A percentile compares a stretch with the other conserved stretches of the same genome.
Conservation (phyloP, 2,797 vertebrate genomes). For the Sebastes ruberrimus region DNA sequence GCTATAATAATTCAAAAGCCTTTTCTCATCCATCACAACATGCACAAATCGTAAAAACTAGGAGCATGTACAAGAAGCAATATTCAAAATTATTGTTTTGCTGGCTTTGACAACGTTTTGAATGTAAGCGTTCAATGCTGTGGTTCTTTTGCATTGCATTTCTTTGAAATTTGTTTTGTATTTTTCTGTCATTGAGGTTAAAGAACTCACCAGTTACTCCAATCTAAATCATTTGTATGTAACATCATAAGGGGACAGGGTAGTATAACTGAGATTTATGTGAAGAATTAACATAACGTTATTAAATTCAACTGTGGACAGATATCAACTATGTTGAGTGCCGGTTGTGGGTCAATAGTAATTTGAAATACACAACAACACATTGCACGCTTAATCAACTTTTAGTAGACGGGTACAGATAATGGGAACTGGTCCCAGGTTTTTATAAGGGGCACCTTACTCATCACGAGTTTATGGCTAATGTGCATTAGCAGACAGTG, state of each 20-base stretch:
- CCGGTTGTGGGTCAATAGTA: neutral
- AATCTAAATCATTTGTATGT: neutral
- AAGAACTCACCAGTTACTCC: neutral
- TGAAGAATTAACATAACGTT: neutral
- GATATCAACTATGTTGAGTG: neutral
- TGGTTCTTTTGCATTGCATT: neutral
- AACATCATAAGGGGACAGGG: neutral
- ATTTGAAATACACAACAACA: constrained; percentile 30
- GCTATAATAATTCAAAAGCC: neutral
- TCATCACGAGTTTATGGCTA: constrained; percentile 28
- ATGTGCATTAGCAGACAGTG: constrained; percentile 12
- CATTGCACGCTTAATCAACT: constrained; percentile 19
- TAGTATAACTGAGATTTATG: neutral
- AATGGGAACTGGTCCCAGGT: constrained; percentile 17
- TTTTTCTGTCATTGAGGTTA: neutral
- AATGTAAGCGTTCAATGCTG: neutral
- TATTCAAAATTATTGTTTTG: neutral
- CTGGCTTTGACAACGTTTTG: neutral
- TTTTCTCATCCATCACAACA: neutral
- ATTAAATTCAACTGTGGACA: constrained; percentile 1
- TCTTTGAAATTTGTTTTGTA: neutral
- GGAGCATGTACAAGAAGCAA: neutral
- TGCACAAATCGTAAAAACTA: neutral
- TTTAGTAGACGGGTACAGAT: constrained; percentile 35
- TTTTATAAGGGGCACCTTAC: constrained; percentile 39